Base-by-base conservation (phyloP, 2,888 invertebrate genomes). In the Melieria omissa region DNA sequence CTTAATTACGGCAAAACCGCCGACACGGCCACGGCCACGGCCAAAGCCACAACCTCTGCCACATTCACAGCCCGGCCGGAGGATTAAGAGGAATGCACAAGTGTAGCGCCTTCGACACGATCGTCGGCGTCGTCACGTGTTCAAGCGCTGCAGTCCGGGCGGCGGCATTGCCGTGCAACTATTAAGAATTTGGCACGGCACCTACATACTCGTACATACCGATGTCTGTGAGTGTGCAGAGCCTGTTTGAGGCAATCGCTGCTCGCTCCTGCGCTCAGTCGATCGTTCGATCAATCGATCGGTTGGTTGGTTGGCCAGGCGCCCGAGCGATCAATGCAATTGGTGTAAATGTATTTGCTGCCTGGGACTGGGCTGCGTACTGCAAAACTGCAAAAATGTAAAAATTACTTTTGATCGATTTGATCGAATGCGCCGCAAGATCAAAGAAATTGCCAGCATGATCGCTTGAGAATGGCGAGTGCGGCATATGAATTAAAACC, bases 1-100 rank as follows among this genome's bases (percentile, higher is more conserved):
- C 86, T 86, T 86, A 86, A 86, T 86, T 86, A 86, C 86, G 80
- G 82, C 82, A 81, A 83, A 83, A 82, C 84, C 84, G 86, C 83
- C 85, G 82, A 75, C 78, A 73, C 78, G 62, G 66, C 68, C 62
- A 8, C 66, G 73, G 70, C 65, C 61, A 10, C 65, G 64, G 62
- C 63, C 63, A 52, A 73, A 73, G 63, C 45, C 45, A 70, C 60
- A 65, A 42, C 42, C 54, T 16, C 9, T 46, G 45, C 16, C 61
- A 45, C 29, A 29, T 29, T 61, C 64, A 47, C 60, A 49, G 67
- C 42, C 52, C 4, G 44, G 49, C 44, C 10, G 42, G 6, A 42
- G 9, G n/a, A 46, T 12, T 16, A 29, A 29, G 10, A 14, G 16
- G 55, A 55, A 55, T 55, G 55, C 42, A 10, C 41, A 9, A 41